These are phyloP conservation scores for Peromyscus eremicus DNA, from an alignment of 2,797 vertebrate species.

Conservation along the genomic window DNA sequence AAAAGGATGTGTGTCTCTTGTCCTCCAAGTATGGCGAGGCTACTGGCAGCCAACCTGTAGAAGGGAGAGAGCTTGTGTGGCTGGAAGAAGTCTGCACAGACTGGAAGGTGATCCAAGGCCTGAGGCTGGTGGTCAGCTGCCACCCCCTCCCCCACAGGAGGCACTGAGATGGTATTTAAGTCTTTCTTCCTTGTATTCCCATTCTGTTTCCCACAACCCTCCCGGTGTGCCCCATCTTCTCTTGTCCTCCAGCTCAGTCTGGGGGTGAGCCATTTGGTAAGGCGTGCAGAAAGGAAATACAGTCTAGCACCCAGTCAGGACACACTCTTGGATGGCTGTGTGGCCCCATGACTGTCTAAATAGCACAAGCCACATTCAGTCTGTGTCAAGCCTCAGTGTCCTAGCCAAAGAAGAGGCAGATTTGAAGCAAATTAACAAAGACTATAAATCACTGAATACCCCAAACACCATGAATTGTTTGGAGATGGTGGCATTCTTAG, in stretches of 20 bases:
- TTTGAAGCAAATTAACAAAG: slow-evolving; percentile 59
- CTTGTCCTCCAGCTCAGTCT: not conserved
- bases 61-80: too few relatives aligned
- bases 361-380: not conserved
- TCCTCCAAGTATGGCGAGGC: not conserved
- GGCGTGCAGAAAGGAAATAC: not conserved
- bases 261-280: not conserved
- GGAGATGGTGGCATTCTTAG: not conserved
- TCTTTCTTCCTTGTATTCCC: not conserved
- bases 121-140: not conserved
- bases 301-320: not conserved
- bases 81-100: too few relatives aligned
- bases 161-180: not conserved
- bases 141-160: not conserved
- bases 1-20: slow-evolving; percentile 62
- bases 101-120: not conserved
- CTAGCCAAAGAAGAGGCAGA: slow-evolving; percentile 51
- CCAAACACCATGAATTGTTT: slow-evolving; percentile 33
- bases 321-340: not conserved
- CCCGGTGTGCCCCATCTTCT: not conserved
- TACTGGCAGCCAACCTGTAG: not conserved
- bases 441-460: slow-evolving; percentile 50
- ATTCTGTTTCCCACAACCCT: not conserved
- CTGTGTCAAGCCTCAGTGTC: not conserved
- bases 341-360: not conserved